Percentiles rank a stretch among this genome's conserved stretches.
Evolutionary conservation across 2,113 vertebrate genomes (phyloP).

Genomic region (Crotalus tigris): DNA sequence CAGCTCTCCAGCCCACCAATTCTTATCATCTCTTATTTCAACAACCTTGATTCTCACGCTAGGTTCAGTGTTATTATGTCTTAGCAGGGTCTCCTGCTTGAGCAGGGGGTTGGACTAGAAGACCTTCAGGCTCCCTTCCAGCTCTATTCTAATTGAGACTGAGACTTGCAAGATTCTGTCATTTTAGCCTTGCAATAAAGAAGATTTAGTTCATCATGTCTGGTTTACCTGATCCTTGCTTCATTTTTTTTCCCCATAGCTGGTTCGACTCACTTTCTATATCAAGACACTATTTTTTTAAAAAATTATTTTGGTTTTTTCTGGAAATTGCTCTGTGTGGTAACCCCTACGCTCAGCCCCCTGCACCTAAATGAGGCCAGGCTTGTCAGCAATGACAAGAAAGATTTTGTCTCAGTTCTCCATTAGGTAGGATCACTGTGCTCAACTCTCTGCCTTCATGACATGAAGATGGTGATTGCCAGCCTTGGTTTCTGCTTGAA

Average conservation of each 20-base stretch:
- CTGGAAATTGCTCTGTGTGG: neutral
- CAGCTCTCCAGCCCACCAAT: too few species aligned
- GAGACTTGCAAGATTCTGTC: too few species aligned
- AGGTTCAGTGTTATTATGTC: too few species aligned
- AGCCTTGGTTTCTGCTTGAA: neutral
- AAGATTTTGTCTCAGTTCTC: neutral
- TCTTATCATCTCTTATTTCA: too few species aligned
- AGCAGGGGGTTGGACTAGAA: too few species aligned
- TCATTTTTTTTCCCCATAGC: neutral
- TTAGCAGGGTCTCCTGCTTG: too few species aligned
- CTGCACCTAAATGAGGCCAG: neutral
- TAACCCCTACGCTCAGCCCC: accelerated
- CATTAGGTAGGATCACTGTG: neutral
- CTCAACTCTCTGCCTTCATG: too few species aligned
- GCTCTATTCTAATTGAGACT: too few species aligned
- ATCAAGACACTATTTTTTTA: neutral
- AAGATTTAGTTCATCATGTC: too few species aligned
- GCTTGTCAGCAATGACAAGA: neutral
- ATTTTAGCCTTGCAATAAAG: too few species aligned
- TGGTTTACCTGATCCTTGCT: neutral
- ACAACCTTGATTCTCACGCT: too few species aligned
- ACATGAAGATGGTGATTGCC: neutral
- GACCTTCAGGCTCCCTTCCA: too few species aligned
- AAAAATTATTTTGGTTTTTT: neutral
- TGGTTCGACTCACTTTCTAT: neutral